Percentiles rank a stretch among this genome's conserved stretches.
Conservation (phyloP, 2,113 vertebrate genomes). For the Lophius piscatorius region DNA sequence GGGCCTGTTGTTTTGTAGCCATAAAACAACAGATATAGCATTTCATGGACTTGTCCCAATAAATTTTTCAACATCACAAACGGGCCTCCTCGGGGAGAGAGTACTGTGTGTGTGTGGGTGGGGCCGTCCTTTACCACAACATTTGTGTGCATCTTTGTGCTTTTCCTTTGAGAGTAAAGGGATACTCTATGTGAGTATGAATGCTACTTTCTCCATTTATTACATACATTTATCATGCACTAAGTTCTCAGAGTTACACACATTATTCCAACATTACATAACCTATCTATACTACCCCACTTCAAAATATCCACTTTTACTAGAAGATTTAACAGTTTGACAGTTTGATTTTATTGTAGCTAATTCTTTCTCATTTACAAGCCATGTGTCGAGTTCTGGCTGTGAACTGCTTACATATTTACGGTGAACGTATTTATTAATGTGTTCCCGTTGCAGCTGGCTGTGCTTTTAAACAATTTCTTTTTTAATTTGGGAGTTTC, state of each 20-base stretch:
- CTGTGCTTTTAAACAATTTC: slow-evolving; percentile 23
- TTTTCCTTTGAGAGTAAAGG: background rate
- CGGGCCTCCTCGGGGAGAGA: slow-evolving; percentile 2
- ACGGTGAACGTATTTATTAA: slow-evolving; percentile 50
- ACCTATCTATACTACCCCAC: slow-evolving; percentile 31
- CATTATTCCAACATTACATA: slow-evolving; percentile 19
- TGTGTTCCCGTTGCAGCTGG: slow-evolving; percentile 19
- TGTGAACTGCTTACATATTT: slow-evolving; percentile 49
- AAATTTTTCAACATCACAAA: slow-evolving; percentile 38
- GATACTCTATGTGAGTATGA: too few species aligned
- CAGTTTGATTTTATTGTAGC: slow-evolving; percentile 51
- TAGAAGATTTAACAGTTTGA: slow-evolving; percentile 59
- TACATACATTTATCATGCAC: too few species aligned
- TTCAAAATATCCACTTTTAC: slow-evolving; percentile 54
- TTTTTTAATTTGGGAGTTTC: slow-evolving; percentile 17
- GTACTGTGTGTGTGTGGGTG: slow-evolving; percentile 15
- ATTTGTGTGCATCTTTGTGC: slow-evolving; percentile 1
- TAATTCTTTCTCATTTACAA: slow-evolving; percentile 49
- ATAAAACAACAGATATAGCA: slow-evolving; percentile 20
- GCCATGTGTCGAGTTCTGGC: slow-evolving; percentile 34
- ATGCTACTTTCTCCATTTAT: too few species aligned
- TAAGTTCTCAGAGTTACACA: slow-evolving; percentile 6
- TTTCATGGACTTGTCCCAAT: slow-evolving; percentile 29
- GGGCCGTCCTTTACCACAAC: background rate
- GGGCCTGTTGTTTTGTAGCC: slow-evolving; percentile 29